Evolutionary conservation across 2,888 invertebrate species (phyloP), one percentile per base, ranked within the genome.

Genomic region (Sycophila texana): DNA sequence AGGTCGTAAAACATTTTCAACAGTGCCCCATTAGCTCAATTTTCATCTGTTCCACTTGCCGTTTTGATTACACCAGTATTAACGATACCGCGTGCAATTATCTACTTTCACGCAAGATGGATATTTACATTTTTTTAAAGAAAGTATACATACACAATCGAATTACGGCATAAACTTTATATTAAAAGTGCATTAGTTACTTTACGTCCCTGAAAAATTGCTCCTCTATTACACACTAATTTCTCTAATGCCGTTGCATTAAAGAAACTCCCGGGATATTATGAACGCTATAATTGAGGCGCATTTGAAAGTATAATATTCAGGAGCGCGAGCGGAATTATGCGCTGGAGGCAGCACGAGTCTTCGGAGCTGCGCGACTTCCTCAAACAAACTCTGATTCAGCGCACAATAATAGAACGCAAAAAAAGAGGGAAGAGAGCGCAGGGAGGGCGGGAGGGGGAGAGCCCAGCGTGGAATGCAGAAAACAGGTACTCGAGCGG

Each of bases 381-480:
- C 74, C 74, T 79, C 65, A 68, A 79, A 65, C 57, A 74, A 68
- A 68, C 70, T 63, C 74, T 74, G 79, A 79, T 79, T 79, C 79
- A 79, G 68, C 71, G 65, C 47, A 53, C 68, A 66, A 67, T 79
- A 70, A 74, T 70, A 70, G 65, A 74, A 68, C 18, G 14, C 61
- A 22, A 51, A 22, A 18, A 58, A 49, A 47, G 22, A 7, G 14
- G 14, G 55, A 47, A 39, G 14, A 49, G 30, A 39, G n/a, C 13
- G 18, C 14, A 10, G 16, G 18, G 47, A 18, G 18, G 20, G 47
- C 2, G n/a, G 22, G 7, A 26, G 47, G 63, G 49, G 16, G n/a
- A 30, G 76, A 26, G 26, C 26, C 3, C 39, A 39, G 26, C 20
- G 18, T 20, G 70, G 78, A 70, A 74, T 74, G 70, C 73, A 79